Percentiles rank a stretch among this genome's conserved stretches.
These are phyloP conservation scores for Drosophila mayri DNA, from an alignment of 1,140 invertebrate genomes.

Conservation along the genomic window DNA sequence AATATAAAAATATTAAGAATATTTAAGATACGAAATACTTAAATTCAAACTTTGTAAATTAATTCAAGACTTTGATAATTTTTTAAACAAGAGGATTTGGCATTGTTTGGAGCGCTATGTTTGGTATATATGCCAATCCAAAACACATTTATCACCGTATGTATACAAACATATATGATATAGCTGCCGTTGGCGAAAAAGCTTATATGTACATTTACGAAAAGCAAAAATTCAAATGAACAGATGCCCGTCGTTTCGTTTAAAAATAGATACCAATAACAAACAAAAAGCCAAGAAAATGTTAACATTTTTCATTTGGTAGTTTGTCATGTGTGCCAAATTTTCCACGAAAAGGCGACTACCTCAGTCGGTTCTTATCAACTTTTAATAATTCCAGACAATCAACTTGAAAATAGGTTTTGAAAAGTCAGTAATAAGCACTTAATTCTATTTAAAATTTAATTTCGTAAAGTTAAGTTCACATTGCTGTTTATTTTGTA, in stretches of 20 bases:
- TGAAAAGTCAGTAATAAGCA: background rate
- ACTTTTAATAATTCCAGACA: constrained; percentile 4
- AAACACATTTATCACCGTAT: constrained; percentile 20
- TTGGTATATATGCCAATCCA: constrained; percentile 30
- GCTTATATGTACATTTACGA: constrained; percentile 39
- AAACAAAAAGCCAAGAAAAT: constrained; percentile 41
- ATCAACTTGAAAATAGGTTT: background rate
- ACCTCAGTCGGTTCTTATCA: background rate
- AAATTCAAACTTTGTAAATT: background rate
- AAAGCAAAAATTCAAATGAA: constrained; percentile 35
- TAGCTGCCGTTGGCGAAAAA: constrained; percentile 34
- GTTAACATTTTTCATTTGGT: constrained; percentile 35
- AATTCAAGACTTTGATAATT: background rate
- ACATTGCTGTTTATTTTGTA: background rate
- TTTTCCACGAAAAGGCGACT: constrained; percentile 8
- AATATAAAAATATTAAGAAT: background rate
- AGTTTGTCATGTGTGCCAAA: constrained; percentile 34
- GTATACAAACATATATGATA: constrained; percentile 16
- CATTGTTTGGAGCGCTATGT: constrained; percentile 22
- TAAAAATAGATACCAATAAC: constrained; percentile 58
- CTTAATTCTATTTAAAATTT: background rate
- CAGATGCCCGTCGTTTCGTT: constrained; percentile 43
- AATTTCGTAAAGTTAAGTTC: background rate
- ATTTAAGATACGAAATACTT: background rate
- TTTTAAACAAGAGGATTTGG: background rate